Evolutionary conservation across 2,888 invertebrate genomes (phyloP), one percentile per base, ranked within the genome.

Genomic region (Luffia ferchaultella): DNA sequence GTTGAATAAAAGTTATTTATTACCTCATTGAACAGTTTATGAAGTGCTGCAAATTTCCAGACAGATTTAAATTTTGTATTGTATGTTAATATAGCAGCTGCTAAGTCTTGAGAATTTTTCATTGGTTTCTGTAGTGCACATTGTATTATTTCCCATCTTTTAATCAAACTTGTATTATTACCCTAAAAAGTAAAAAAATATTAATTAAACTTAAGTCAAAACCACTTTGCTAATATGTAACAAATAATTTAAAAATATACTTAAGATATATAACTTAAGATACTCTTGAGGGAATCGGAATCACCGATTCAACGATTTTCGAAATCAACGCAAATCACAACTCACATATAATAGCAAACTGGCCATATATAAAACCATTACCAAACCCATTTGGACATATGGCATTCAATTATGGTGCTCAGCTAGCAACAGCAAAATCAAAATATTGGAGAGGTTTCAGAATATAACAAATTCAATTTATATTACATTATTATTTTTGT

Each of bases 131-230:
- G 69, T 2, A 93, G 73, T 1, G 90, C 86, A 55, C 85, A 76
- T 58, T 89, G 86, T 55, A 94, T 92, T 58, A 93, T 77, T 55
- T 87, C 86, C 94, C 94, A 94, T 49, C 93, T 79, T 49, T 87
- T 86, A 57, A 88, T 87, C 19, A 91, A 78, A 16, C 73, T 71
- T 2, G 85, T 83, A 45, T 77, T 74, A 30, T 87, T 78, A 52
- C 76, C 66, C 76, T 84, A 58, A 12, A 62, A 64, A 49, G 42
- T 46, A 42, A n/a, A n/a, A n/a, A n/a, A n/a, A 45, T 30, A 12
- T 45, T 9, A 20, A 9, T 45, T 18, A 45, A 40, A 9, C 15
- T 40, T 40, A 40, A 40, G 9, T 40, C n/a, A n/a, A n/a, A n/a
- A n/a, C n/a, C n/a, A n/a, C n/a, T n/a, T n/a, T 42, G n/a, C n/a